Evolutionary conservation across 1,140 invertebrate genomes (phyloP).

Genomic region (Saxidomus purpurata): DNA sequence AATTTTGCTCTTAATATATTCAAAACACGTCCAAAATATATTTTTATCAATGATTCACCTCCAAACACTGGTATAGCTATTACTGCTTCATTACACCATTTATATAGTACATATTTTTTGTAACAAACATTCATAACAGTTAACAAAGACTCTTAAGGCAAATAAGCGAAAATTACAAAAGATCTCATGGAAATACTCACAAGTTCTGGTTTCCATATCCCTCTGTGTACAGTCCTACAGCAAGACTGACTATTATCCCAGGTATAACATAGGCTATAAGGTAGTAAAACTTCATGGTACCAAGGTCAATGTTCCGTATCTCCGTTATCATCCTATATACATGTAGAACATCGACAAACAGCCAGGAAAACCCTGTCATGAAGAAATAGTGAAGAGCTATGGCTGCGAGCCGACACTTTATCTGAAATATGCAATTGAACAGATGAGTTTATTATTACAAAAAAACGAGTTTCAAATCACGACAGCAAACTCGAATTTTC

Average conservation of each 20-base stretch:
- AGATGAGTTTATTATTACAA: too few species aligned
- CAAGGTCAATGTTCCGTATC: conserved; percentile 98
- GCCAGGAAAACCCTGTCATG: conserved; percentile 96
- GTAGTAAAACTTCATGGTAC: conserved; percentile 97
- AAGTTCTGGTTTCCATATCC: conserved; percentile 98
- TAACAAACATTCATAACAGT: too few species aligned
- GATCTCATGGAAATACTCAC: conserved; percentile 91
- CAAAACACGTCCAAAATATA: too few species aligned
- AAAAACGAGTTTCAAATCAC: too few species aligned
- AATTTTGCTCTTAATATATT: too few species aligned
- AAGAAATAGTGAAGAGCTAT: conserved; percentile 97
- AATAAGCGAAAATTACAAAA: too few species aligned
- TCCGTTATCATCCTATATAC: conserved; percentile 98
- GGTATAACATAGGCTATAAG: conserved; percentile 97
- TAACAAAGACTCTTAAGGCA: too few species aligned
- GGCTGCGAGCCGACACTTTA: conserved; percentile 94
- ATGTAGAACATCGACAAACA: conserved; percentile 96
- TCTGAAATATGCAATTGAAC: conserved; percentile 71
- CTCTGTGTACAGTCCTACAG: conserved; percentile 97
- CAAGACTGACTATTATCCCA: conserved; percentile 95
- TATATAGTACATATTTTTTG: too few species aligned
- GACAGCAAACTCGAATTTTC: too few species aligned
- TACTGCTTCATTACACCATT: too few species aligned
- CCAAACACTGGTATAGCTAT: too few species aligned
- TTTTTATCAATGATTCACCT: too few species aligned